phyloP scores from a whole-genome alignment of 2,113 vertebrate species.

The Coracopsis vasa region DNA sequence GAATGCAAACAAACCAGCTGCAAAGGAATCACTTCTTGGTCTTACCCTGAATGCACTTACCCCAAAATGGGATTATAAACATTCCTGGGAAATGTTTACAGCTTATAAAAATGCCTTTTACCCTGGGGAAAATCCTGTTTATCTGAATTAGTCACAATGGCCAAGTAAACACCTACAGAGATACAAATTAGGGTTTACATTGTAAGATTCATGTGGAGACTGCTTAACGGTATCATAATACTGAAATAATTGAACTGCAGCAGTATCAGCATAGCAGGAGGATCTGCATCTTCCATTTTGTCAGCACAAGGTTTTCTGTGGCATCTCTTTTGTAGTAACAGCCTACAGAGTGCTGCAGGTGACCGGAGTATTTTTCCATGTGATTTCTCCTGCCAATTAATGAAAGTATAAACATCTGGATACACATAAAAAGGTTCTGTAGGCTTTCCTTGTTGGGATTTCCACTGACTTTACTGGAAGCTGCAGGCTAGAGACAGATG shows the following conservation, averaged over 20 bases:
- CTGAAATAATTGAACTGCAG: background rate
- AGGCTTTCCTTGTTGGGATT: background rate
- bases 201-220: background rate
- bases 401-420: background rate
- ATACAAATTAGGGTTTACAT: background rate
- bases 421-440: background rate
- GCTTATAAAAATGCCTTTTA: background rate
- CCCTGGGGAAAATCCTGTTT: background rate
- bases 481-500: background rate
- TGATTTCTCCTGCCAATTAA: background rate
- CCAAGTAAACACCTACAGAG: background rate
- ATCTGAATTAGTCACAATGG: background rate
- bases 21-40: background rate
- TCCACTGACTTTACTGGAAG: background rate
- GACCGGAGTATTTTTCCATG: slow-evolving; percentile 4
- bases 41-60: background rate
- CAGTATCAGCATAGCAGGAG: background rate
- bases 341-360: background rate
- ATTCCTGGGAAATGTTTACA: slow-evolving; percentile 1
- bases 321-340: background rate
- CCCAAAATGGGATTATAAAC: slow-evolving; percentile 24
- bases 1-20: background rate
- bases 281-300: background rate
- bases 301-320: background rate
- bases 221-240: background rate